Conservation (phyloP, 64 coral and sea anemone species). For the Stylophora pistillata region DNA sequence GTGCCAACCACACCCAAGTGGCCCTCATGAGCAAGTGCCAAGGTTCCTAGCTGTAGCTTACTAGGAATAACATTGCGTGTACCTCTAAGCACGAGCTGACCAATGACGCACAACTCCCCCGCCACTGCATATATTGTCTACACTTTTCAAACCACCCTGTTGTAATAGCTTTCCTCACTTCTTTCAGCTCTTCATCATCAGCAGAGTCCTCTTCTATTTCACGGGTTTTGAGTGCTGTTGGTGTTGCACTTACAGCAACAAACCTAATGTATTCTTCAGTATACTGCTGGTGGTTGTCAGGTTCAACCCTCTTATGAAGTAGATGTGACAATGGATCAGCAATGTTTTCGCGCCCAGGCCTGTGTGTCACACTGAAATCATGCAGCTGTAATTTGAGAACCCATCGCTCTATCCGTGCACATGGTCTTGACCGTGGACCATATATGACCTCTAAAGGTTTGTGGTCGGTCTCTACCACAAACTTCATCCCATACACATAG, state of each 20-base stretch:
- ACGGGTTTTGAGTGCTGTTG: conserved; percentile 35
- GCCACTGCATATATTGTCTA: too few relatives aligned
- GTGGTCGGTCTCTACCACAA: conserved; percentile 12
- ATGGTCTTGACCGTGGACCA: conserved; percentile 13
- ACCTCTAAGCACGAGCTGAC: too few relatives aligned
- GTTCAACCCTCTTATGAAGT: too few relatives aligned
- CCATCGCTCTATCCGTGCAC: conserved; percentile 39
- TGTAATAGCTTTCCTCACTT: conserved; percentile 35
- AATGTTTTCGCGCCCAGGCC: neutral
- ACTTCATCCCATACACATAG: conserved; percentile 32
- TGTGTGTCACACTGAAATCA: conserved; percentile 1
- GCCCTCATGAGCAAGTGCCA: too few relatives aligned
- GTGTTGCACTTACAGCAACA: conserved; percentile 41
- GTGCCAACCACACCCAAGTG: too few relatives aligned
- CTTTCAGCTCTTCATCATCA: conserved; percentile 40
- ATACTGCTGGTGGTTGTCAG: too few relatives aligned
- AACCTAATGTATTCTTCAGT: too few relatives aligned
- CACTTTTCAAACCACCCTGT: conserved; percentile 25
- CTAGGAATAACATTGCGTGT: conserved; percentile 29
- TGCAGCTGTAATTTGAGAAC: conserved; percentile 20
- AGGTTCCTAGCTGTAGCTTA: too few relatives aligned
- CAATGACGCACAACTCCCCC: too few relatives aligned
- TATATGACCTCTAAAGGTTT: conserved; percentile 17
- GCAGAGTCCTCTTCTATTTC: conserved; percentile 50
- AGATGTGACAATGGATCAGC: conserved; percentile 12